Evolutionary conservation across 2,113 vertebrate species (phyloP).

Genomic region (Chloebia gouldiae): DNA sequence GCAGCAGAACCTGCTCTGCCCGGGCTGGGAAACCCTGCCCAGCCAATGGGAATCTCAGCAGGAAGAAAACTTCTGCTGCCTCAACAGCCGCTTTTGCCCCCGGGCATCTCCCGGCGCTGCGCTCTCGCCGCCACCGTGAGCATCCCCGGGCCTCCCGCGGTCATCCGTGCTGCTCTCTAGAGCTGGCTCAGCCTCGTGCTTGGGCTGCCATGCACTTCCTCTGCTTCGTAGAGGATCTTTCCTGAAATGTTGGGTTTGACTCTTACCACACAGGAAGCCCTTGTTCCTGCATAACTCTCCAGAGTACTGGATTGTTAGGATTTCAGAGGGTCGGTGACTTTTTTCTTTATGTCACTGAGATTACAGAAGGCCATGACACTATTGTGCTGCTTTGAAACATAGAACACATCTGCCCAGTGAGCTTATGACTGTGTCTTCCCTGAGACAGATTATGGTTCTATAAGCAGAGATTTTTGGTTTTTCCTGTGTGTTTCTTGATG

Average conservation of each 20-base stretch:
- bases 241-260: not conserved
- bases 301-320: not conserved
- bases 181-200: not conserved
- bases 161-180: not conserved
- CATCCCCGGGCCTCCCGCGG: not conserved
- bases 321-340: not conserved
- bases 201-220: not conserved
- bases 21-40: not conserved
- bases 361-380: too few species aligned
- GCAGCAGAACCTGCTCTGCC: not conserved
- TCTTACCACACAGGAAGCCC: not conserved
- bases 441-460: not conserved
- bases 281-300: not conserved
- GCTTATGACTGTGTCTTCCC: not conserved
- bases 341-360: not conserved
- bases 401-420: not conserved
- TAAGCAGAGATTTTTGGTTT: not conserved
- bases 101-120: not conserved
- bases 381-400: not conserved
- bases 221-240: not conserved
- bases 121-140: not conserved
- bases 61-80: not conserved
- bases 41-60: slow-evolving; percentile 29
- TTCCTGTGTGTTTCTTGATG: not conserved
- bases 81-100: not conserved